Percentiles rank a stretch among this genome's conserved stretches.
phyloP scores from a whole-genome alignment of 35 echinoderm and acorn worm genomes.

The Chiridota heheva region DNA sequence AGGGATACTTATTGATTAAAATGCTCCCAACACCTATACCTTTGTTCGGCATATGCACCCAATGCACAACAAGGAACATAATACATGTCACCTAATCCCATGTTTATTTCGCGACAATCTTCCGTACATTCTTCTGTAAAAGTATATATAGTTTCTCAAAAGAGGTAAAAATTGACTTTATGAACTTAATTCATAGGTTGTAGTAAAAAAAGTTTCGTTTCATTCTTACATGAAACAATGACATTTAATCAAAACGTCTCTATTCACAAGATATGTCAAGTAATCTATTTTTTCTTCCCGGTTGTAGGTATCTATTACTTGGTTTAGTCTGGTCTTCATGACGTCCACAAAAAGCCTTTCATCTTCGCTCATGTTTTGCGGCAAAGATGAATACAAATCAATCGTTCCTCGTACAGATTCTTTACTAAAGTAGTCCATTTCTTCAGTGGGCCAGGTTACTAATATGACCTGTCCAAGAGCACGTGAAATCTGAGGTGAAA shows the following conservation, averaged over 20 bases:
- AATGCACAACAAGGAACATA: too few species aligned
- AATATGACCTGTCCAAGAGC: constrained; percentile 67
- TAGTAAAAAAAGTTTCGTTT: too few species aligned
- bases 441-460: constrained; percentile 53
- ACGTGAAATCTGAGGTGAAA: constrained; percentile 67
- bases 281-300: constrained; percentile 11
- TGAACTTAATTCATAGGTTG: too few species aligned
- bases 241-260: constrained; percentile 40
- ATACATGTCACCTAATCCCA: too few species aligned
- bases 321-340: constrained; percentile 25
- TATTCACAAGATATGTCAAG: constrained; percentile 16
- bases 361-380: neutral
- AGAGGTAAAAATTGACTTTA: too few species aligned
- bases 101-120: too few species aligned
- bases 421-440: constrained; percentile 64
- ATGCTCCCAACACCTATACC: too few species aligned
- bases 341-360: constrained; percentile 20
- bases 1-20: too few species aligned
- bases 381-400: constrained; percentile 18
- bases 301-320: constrained; percentile 40
- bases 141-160: too few species aligned
- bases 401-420: constrained; percentile 42
- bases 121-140: too few species aligned
- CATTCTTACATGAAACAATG: too few species aligned
- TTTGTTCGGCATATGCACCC: too few species aligned